phyloP scores from a whole-genome alignment of 2,797 vertebrate species.

The Ibycter americanus region DNA sequence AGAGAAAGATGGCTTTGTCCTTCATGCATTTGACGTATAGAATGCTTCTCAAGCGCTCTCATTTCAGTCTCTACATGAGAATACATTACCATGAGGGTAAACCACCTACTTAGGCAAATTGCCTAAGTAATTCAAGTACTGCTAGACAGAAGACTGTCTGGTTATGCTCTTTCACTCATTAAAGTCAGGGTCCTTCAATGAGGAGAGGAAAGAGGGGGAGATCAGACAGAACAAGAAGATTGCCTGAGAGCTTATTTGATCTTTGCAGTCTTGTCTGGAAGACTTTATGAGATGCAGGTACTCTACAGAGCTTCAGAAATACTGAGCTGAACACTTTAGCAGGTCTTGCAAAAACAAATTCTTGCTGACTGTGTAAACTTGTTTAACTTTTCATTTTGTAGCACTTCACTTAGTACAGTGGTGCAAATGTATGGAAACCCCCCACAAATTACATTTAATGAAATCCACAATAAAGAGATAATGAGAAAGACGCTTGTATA shows the following conservation, averaged over 20 bases:
- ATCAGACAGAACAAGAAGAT: not conserved
- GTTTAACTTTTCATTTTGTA: not conserved
- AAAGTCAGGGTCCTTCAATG: not conserved
- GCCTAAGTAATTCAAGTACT: constrained; percentile 10
- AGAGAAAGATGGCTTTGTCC: not conserved
- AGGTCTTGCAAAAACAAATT: not conserved
- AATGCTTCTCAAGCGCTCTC: not conserved
- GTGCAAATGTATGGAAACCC: fast-evolving
- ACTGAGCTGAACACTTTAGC: not conserved
- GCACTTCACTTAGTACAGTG: not conserved
- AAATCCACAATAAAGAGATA: not conserved
- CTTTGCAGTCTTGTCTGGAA: not conserved
- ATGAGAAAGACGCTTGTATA: not conserved
- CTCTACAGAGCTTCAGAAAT: not conserved
- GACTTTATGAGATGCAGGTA: not conserved
- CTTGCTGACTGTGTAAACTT: not conserved
- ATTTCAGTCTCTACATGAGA: constrained; percentile 4
- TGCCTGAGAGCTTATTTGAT: constrained; percentile 5
- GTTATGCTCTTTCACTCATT: not conserved
- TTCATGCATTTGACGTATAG: not conserved
- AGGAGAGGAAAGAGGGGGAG: not conserved
- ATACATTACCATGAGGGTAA: constrained; percentile 12
- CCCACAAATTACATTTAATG: not conserved
- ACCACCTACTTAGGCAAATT: constrained; percentile 21
- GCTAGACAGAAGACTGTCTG: constrained; percentile 23